A percentile compares a stretch with the other conserved stretches of the same genome.
Conservation (phyloP, 2,888 invertebrate genomes). For the Xestobium rufovillosum region DNA sequence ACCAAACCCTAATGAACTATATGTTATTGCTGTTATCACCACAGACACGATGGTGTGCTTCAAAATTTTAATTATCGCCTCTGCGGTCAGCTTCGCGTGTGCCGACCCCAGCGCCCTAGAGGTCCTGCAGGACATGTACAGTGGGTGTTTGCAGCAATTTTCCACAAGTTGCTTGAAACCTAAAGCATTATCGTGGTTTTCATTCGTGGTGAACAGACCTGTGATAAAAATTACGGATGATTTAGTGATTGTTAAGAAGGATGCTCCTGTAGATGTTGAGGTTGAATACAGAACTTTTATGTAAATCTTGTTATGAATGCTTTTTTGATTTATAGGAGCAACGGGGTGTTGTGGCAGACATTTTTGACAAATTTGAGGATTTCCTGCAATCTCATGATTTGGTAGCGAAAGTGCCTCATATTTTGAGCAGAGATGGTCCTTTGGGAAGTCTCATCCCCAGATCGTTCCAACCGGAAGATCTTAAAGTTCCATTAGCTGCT, state of each 20-base stretch:
- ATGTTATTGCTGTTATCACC: not conserved
- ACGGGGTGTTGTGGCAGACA: constrained; percentile 49
- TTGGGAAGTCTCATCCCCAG: constrained; percentile 56
- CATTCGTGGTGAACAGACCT: constrained; percentile 57
- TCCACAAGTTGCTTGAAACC: constrained; percentile 70
- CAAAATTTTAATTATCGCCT: constrained; percentile 25
- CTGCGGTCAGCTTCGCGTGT: constrained; percentile 20
- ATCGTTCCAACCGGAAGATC: constrained; percentile 58
- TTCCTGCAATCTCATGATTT: constrained; percentile 72
- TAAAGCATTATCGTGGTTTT: constrained; percentile 68
- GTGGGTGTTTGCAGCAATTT: constrained; percentile 59
- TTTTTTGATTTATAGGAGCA: constrained; percentile 47
- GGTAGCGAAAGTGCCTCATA: constrained; percentile 65
- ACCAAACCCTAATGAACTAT: constrained; percentile 21
- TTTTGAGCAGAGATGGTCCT: constrained; percentile 49
- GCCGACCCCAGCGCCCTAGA: constrained; percentile 51
- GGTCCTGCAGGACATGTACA: constrained; percentile 58
- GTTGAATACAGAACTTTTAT: not conserved
- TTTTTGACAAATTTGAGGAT: constrained; percentile 65
- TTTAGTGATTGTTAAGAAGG: constrained; percentile 61
- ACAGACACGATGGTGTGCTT: constrained; percentile 26
- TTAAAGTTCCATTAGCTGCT: constrained; percentile 63
- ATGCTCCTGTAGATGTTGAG: constrained; percentile 34
- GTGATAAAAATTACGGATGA: constrained; percentile 71
- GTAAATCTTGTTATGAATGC: constrained; percentile 7